Base-by-base conservation (phyloP, 1,140 invertebrate genomes). In the Plodia interpunctella region DNA sequence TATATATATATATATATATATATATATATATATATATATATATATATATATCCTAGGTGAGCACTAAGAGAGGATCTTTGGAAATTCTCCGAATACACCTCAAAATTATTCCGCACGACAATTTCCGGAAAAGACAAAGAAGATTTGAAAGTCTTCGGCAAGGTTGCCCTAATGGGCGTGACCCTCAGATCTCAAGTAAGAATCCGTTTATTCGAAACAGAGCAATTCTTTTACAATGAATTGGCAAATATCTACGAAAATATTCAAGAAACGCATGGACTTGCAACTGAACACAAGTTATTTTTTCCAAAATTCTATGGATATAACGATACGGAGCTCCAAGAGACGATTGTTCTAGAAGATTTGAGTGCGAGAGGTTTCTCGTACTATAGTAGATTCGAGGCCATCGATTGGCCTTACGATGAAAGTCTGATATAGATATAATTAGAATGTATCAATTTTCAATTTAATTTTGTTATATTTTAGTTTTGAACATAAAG, bases 271-370 rank as follows among this genome's bases (percentile, higher is more conserved):
- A 67, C 71, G 51, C 49, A 72, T 11, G 25, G 64, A 4, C 18
- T 83, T 0, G 55, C 64, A 0, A 49, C 49, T 5, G 70, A 80
- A 32, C 51, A 80, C 6, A 74, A 70, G 21, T 72, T 74, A 13
- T 49, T 63, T 0, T 82, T 84, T 28, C 78, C 82, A 0, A 75
- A 78, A 54, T 79, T 71, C 28, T 85, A 75, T 38, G 78, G 76
- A 1, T 57, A 56, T 5, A 69, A 53, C 6, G 21, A 17, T 1
- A 62, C 62, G 5, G 6, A 57, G 0, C 68, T 68, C 1, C 50
- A 68, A 28, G 81, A 84, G 50, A 78, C 72, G 0, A 59, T 85
- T 0, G 60, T 87, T 0, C 60, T 81, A 56, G 80, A 85, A 44
- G 75, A 87, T 60, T 60, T 87, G 21, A 17, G 55, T 6, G 60